phyloP scores from a whole-genome alignment of 2,888 invertebrate genomes.

The Thyatira batis region DNA sequence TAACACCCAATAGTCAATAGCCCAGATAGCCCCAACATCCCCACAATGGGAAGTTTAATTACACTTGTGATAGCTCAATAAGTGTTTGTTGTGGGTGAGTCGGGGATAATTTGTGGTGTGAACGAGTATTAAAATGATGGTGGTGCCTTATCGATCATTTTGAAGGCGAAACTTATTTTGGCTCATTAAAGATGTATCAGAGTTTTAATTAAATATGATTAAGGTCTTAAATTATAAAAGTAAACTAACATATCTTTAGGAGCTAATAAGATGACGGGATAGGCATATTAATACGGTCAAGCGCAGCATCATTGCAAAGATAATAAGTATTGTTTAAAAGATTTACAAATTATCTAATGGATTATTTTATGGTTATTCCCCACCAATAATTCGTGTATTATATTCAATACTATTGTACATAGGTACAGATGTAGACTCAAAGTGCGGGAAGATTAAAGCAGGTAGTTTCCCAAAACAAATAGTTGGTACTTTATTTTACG shows the following conservation, averaged over 20 bases:
- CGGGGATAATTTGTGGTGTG: conserved; percentile 17
- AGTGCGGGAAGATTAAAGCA: conserved; percentile 5
- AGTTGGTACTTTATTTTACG: conserved; percentile 2
- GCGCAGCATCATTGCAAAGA: background rate
- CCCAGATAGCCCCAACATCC: conserved; percentile 32
- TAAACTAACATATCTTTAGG: too few relatives aligned
- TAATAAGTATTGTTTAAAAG: too few relatives aligned
- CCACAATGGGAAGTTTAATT: conserved; percentile 39
- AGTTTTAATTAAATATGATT: too few relatives aligned
- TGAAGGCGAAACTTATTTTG: too few relatives aligned
- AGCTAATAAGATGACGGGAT: too few relatives aligned
- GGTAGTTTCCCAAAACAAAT: conserved; percentile 5
- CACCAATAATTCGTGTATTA: background rate
- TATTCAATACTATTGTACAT: background rate
- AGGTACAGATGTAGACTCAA: background rate
- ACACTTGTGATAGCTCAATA: conserved; percentile 49
- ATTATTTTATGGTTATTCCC: background rate
- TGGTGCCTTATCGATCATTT: background rate
- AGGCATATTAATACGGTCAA: too few relatives aligned
- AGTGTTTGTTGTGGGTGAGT: conserved; percentile 14
- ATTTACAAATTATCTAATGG: background rate
- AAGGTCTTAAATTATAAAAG: too few relatives aligned
- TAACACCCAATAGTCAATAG: conserved; percentile 62
- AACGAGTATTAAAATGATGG: conserved; percentile 13
- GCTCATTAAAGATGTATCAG: too few relatives aligned